These are phyloP conservation scores for Hylaea fasciaria DNA, from an alignment of 2,888 invertebrate species.

Conservation along the genomic window DNA sequence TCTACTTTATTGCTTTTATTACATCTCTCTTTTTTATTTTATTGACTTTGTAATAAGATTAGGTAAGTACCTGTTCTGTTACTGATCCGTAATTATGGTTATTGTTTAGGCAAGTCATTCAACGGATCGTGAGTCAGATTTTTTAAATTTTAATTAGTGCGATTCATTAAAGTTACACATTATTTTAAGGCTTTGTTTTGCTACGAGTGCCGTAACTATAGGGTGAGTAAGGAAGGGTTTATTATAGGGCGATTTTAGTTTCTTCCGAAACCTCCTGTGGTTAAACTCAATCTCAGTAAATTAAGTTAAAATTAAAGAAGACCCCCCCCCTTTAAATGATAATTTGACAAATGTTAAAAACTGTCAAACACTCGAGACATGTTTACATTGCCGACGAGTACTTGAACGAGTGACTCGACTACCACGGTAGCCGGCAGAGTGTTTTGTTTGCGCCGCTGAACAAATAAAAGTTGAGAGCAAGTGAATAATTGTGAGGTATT, in stretches of 20 bases:
- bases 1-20: slow-evolving; percentile 1
- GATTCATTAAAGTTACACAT: too few relatives aligned
- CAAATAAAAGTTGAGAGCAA: slow-evolving; percentile 63
- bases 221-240: too few relatives aligned
- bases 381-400: slow-evolving; percentile 63
- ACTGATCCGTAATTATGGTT: neutral
- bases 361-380: slow-evolving; percentile 58
- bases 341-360: slow-evolving; percentile 35
- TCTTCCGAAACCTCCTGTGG: too few relatives aligned
- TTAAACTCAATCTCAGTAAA: too few relatives aligned
- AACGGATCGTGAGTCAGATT: too few relatives aligned
- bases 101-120: too few relatives aligned
- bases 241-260: too few relatives aligned
- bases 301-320: too few relatives aligned
- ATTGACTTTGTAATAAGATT: neutral
- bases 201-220: too few relatives aligned
- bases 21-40: neutral
- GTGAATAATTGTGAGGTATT: slow-evolving; percentile 62
- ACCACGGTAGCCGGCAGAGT: slow-evolving; percentile 65
- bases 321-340: slow-evolving; percentile 11
- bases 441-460: slow-evolving; percentile 74
- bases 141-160: too few relatives aligned
- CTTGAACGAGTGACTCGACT: slow-evolving; percentile 63
- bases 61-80: neutral
- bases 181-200: neutral